Percentiles rank a stretch among this genome's conserved stretches.
These are phyloP conservation scores for Tyrannus savana DNA, from an alignment of 2,113 vertebrate genomes.

Conservation along the genomic window DNA sequence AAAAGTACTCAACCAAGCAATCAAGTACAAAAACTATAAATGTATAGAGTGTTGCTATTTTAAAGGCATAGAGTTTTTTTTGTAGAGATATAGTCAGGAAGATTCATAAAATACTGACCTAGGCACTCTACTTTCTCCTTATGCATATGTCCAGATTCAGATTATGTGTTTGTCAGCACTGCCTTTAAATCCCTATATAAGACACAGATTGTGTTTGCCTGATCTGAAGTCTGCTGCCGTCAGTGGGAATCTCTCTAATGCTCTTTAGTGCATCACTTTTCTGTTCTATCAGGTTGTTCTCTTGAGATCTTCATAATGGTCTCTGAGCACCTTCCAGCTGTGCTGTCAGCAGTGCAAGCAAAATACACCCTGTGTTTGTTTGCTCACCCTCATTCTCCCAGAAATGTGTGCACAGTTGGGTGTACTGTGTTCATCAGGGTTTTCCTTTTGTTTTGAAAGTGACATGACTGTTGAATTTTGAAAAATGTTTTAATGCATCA, in stretches of 20 bases:
- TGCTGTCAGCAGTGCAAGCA: not conserved
- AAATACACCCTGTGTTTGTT: not conserved
- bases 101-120: not conserved
- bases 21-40: not conserved
- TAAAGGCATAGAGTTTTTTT: not conserved
- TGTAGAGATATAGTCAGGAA: not conserved
- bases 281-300: not conserved
- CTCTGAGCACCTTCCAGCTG: not conserved
- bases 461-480: not conserved
- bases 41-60: not conserved
- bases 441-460: not conserved
- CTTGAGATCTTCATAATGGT: not conserved
- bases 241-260: conserved; percentile 10
- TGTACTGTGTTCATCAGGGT: not conserved
- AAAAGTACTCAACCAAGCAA: not conserved
- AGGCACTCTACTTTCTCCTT: not conserved
- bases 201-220: not conserved
- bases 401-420: not conserved
- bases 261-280: not conserved
- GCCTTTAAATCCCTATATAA: not conserved
- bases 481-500: not conserved
- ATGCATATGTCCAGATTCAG: not conserved
- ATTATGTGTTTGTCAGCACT: not conserved
- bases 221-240: not conserved
- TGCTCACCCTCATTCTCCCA: not conserved